These are phyloP conservation scores for Dasyurus viverrinus DNA, from an alignment of 2,113 vertebrate genomes.

Conservation along the genomic window DNA sequence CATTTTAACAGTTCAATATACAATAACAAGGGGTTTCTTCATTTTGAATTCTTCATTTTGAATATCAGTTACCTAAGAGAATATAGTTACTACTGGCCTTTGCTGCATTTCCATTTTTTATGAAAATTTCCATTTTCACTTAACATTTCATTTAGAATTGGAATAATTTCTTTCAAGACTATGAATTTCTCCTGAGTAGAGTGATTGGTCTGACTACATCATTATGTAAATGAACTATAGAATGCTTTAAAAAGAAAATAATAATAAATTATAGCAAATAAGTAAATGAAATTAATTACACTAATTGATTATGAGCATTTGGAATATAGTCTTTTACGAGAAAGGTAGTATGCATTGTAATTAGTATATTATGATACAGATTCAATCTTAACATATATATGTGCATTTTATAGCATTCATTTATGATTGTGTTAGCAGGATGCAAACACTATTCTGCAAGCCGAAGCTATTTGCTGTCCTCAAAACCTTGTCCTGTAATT, in stretches of 20 bases:
- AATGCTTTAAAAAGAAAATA: not conserved
- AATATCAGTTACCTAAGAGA: constrained; percentile 31
- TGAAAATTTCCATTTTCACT: not conserved
- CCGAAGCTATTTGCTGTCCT: constrained; percentile 16
- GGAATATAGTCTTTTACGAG: not conserved
- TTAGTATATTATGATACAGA: constrained; percentile 17
- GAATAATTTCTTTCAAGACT: constrained; percentile 35
- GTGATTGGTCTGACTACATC: not conserved
- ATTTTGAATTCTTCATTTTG: not conserved
- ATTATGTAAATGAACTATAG: constrained; percentile 15
- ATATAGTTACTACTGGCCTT: not conserved
- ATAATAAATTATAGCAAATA: not conserved
- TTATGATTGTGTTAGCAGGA: not conserved
- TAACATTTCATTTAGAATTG: constrained; percentile 7
- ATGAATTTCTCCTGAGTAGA: not conserved
- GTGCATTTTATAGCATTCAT: constrained; percentile 2
- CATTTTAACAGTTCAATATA: not conserved
- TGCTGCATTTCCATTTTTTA: constrained; percentile 20
- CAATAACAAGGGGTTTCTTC: not conserved
- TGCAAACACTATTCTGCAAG: not conserved
- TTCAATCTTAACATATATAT: not conserved
- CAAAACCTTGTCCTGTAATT: constrained; percentile 6
- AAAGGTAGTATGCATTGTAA: not conserved
- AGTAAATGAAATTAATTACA: constrained; percentile 15
- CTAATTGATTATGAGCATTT: constrained; percentile 14